Conservation (phyloP, 2,888 invertebrate genomes). For the Pediacus dermestoides region DNA sequence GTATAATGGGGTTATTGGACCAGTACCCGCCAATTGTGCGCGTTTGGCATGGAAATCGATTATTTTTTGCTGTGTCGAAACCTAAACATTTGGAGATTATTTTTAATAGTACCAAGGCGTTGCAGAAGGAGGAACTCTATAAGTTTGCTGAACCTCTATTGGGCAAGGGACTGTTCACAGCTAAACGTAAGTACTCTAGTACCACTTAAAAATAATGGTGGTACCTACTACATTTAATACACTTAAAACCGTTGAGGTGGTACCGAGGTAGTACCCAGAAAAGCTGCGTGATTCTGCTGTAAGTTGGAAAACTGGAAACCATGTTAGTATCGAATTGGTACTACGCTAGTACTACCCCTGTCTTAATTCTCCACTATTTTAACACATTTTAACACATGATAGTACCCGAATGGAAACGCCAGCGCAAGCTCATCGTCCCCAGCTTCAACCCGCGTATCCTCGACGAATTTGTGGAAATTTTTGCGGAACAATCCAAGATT, state of each 20-base stretch:
- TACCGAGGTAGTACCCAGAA: slow-evolving; percentile 1
- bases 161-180: slow-evolving; percentile 33
- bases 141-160: slow-evolving; percentile 25
- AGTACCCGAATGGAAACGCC: slow-evolving; percentile 58
- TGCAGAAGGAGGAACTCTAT: slow-evolving; percentile 34
- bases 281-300: not conserved
- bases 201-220: not conserved
- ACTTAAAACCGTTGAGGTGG: no score
- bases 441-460: slow-evolving; percentile 63
- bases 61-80: slow-evolving; percentile 31
- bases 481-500: slow-evolving; percentile 57
- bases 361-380: no score
- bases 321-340: no score
- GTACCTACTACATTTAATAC: not conserved
- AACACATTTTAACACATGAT: no score
- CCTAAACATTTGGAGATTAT: slow-evolving; percentile 36
- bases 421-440: slow-evolving; percentile 59
- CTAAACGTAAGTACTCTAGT: slow-evolving; percentile 21
- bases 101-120: slow-evolving; percentile 27
- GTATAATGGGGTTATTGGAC: slow-evolving; percentile 22
- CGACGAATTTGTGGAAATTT: slow-evolving; percentile 60
- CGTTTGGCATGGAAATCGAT: slow-evolving; percentile 34
- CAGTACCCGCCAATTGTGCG: slow-evolving; percentile 27
- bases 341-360: no score
- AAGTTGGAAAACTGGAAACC: no score